These are phyloP conservation scores for Drosophila guanche DNA, from an alignment of 1,140 invertebrate genomes.

Conservation along the genomic window DNA sequence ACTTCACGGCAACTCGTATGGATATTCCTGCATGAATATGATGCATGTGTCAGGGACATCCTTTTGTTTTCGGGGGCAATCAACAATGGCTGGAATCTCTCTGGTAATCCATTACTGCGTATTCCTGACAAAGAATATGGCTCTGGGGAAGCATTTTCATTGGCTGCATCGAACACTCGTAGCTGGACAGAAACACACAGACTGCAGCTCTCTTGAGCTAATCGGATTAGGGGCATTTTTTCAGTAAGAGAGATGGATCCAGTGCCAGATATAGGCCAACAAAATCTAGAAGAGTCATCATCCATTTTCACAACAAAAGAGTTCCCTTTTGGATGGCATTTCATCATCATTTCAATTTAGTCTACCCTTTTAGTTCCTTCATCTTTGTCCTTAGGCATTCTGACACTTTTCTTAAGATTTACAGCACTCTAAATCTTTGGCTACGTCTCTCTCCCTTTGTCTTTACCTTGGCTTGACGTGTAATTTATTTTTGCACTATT, in stretches of 20 bases:
- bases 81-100: not conserved
- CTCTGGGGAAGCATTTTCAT: not conserved
- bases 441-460: not conserved
- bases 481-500: slow-evolving; percentile 52
- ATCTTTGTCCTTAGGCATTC: not conserved
- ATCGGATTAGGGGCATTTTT: too few species aligned
- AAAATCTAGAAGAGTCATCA: too few species aligned
- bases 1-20: slow-evolving; percentile 1
- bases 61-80: slow-evolving; percentile 8
- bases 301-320: too few species aligned
- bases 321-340: not conserved
- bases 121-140: not conserved
- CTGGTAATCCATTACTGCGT: not conserved
- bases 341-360: not conserved
- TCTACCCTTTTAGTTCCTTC: not conserved
- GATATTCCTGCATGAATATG: not conserved
- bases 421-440: slow-evolving; percentile 35
- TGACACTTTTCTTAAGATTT: slow-evolving; percentile 33
- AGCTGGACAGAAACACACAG: too few species aligned
- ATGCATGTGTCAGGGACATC: not conserved
- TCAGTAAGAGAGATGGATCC: too few species aligned
- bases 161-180: not conserved
- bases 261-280: too few species aligned
- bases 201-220: too few species aligned
- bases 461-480: slow-evolving; percentile 26